phyloP scores from a whole-genome alignment of 2,797 vertebrate species.

The Myripristis murdjan region DNA sequence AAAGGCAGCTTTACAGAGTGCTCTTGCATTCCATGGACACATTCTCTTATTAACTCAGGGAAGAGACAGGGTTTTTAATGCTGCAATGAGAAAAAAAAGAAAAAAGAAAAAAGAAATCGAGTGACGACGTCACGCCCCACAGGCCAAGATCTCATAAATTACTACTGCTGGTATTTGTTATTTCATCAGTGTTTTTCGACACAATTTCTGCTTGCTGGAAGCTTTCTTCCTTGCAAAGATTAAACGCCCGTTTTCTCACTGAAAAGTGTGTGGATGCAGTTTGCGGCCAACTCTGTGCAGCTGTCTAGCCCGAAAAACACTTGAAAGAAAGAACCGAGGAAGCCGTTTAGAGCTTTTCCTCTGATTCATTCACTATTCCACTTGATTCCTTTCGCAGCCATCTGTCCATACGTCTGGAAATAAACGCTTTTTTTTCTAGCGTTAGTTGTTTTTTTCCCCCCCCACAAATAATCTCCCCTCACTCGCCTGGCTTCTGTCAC shows the following conservation, averaged over 20 bases:
- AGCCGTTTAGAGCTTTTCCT: not conserved
- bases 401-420: no score
- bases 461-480: not conserved
- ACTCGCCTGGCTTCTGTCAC: not conserved
- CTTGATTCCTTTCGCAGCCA: not conserved
- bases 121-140: conserved; percentile 22
- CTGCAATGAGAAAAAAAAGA: not conserved
- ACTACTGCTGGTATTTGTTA: conserved; percentile 2
- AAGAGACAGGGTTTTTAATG: conserved; percentile 15
- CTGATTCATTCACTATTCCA: not conserved
- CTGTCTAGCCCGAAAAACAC: conserved; percentile 17
- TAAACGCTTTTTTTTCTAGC: not conserved
- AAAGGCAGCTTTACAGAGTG: conserved; percentile 17
- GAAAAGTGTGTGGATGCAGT: conserved; percentile 45
- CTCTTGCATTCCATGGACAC: conserved; percentile 13
- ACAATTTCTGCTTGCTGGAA: conserved; percentile 55
- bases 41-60: conserved; percentile 10
- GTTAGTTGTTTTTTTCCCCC: not conserved
- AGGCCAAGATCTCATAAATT: not conserved
- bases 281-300: conserved; percentile 34
- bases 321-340: conserved; percentile 30
- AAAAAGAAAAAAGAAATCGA: not conserved
- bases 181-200: conserved; percentile 46
- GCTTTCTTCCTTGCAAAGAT: conserved; percentile 37
- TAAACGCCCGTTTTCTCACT: conserved; percentile 21